phyloP scores from a whole-genome alignment of 53 echinoderm and acorn worm genomes.

The Crossaster papposus region DNA sequence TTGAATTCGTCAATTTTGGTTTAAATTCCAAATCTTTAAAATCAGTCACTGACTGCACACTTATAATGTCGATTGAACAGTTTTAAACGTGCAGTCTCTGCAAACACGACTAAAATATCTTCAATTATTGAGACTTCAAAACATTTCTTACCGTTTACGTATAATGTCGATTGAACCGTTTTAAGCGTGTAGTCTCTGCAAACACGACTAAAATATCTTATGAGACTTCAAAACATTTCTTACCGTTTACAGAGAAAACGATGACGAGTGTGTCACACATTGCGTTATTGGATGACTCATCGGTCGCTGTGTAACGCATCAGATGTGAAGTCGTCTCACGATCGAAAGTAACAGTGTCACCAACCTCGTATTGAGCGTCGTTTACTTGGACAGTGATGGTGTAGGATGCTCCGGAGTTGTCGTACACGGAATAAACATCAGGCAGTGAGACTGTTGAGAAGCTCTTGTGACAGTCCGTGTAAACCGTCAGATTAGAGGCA shows the following conservation, averaged over 20 bases:
- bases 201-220: too few relatives aligned
- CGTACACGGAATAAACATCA: neutral
- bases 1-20: too few relatives aligned
- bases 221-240: neutral
- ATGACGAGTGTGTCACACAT: neutral
- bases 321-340: neutral
- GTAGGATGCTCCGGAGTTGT: conserved; percentile 16
- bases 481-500: neutral
- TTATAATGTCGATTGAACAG: too few relatives aligned
- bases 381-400: conserved; percentile 1
- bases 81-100: too few relatives aligned
- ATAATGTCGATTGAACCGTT: too few relatives aligned
- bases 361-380: neutral
- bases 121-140: too few relatives aligned
- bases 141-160: too few relatives aligned
- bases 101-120: too few relatives aligned
- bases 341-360: neutral
- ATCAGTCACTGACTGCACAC: too few relatives aligned
- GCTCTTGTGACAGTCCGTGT: conserved; percentile 1
- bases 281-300: neutral
- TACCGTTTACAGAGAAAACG: neutral
- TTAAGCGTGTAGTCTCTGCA: too few relatives aligned
- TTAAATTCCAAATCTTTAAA: too few relatives aligned
- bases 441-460: neutral
- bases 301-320: conserved; percentile 11